Evolutionary conservation across 2,797 vertebrate genomes (phyloP).

Genomic region (Serranus cabrilla): DNA sequence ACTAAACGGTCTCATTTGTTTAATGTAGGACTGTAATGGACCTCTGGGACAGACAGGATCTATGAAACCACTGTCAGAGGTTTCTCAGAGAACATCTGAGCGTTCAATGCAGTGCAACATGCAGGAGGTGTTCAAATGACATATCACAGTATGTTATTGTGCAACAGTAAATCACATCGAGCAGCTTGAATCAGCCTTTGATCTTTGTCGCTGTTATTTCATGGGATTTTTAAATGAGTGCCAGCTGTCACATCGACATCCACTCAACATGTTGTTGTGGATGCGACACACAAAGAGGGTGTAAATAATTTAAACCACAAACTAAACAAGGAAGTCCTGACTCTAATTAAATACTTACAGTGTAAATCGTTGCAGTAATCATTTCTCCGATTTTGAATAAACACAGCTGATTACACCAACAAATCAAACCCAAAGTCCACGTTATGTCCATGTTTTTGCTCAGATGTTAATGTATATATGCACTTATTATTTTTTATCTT

Average conservation of each 20-base stretch:
- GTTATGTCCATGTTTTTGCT: not conserved
- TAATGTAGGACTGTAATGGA: conserved; percentile 10
- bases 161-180: not conserved
- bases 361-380: not conserved
- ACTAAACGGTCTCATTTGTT: conserved; percentile 17
- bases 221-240: conserved; percentile 2
- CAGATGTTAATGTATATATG: not conserved
- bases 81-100: not conserved
- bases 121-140: no score
- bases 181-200: not conserved
- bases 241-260: conserved; percentile 10
- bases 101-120: not conserved
- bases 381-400: conserved; percentile 16
- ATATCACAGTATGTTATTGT: not conserved
- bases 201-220: not conserved
- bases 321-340: conserved; percentile 6
- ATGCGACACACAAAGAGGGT: not conserved
- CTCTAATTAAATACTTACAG: not conserved
- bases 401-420: conserved; percentile 2
- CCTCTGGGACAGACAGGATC: not conserved
- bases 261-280: not conserved
- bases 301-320: conserved; percentile 10
- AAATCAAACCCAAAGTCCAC: conserved; percentile 5
- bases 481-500: no score
- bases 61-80: not conserved